Conservation (phyloP, 2,113 vertebrate genomes). For the Piprites chloris region DNA sequence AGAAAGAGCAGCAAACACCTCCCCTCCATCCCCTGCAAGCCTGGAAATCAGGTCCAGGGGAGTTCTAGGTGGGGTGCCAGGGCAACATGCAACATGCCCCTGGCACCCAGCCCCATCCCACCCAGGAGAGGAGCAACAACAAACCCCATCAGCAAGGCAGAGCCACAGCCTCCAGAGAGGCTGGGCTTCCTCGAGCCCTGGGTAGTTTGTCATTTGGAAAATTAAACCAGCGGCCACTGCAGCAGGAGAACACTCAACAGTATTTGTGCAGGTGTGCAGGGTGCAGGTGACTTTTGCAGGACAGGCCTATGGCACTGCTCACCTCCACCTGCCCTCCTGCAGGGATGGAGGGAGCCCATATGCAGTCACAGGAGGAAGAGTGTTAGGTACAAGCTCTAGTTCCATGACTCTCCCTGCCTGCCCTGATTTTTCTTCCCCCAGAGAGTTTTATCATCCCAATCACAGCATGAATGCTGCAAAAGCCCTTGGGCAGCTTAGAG, state of each 20-base stretch:
- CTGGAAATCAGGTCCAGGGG: not conserved
- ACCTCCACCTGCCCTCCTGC: not conserved
- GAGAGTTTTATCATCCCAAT: not conserved
- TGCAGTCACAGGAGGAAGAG: fast-evolving
- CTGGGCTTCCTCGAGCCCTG: fast-evolving
- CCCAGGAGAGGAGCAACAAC: not conserved
- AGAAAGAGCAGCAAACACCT: not conserved
- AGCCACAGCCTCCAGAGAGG: not conserved
- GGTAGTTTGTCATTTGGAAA: not conserved
- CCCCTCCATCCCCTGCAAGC: not conserved
- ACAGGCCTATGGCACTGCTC: not conserved
- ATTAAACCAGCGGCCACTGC: not conserved
- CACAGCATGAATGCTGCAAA: not conserved
- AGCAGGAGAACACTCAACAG: not conserved
- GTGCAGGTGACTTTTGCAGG: not conserved
- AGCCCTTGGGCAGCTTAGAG: not conserved
- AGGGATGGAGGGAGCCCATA: fast-evolving
- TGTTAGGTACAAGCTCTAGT: not conserved
- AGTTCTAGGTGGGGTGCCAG: too few relatives aligned
- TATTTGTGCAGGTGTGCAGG: too few relatives aligned
- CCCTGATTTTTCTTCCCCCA: not conserved
- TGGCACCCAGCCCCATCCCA: not conserved
- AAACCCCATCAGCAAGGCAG: not conserved
- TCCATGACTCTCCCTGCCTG: not conserved
- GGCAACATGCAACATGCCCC: fast-evolving